These are phyloP conservation scores for Drosophila tropicalis DNA, from an alignment of 1,140 invertebrate genomes.

Conservation along the genomic window DNA sequence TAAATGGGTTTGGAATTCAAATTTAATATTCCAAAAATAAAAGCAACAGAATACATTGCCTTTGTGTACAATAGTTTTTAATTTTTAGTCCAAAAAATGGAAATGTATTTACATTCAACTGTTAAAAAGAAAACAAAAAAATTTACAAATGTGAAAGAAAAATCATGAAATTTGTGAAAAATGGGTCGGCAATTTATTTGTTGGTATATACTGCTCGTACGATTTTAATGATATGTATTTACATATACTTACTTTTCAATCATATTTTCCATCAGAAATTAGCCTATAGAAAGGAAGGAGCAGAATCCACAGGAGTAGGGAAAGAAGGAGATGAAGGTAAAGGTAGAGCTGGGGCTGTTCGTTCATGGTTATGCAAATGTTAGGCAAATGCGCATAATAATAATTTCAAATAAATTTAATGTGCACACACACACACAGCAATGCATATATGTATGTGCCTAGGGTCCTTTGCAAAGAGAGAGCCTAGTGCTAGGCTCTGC, in stretches of 20 bases:
- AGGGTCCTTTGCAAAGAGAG: constrained; percentile 11
- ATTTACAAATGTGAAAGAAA: not conserved
- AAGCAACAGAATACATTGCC: not conserved
- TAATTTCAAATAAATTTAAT: constrained; percentile 65
- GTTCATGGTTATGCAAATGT: constrained; percentile 60
- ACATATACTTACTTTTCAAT: constrained; percentile 37
- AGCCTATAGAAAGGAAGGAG: not conserved
- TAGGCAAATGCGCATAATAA: constrained; percentile 64
- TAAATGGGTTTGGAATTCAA: constrained; percentile 29
- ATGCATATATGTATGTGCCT: not conserved
- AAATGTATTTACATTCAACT: not conserved
- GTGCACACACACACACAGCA: constrained; percentile 34
- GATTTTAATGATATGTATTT: not conserved
- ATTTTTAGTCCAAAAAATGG: not conserved
- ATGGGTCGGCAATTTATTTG: not conserved
- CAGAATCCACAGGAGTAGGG: not conserved
- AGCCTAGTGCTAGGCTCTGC: constrained; percentile 19
- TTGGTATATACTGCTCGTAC: not conserved
- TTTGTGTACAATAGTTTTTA: not conserved
- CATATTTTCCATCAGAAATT: constrained; percentile 28
- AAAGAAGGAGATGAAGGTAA: constrained; percentile 38
- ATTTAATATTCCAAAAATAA: constrained; percentile 3
- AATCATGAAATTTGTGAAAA: not conserved
- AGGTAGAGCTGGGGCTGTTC: not conserved
- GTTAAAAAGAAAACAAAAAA: not conserved